These are phyloP conservation scores for Podarcis raffonei DNA, from an alignment of 2,113 vertebrate species.

Conservation along the genomic window DNA sequence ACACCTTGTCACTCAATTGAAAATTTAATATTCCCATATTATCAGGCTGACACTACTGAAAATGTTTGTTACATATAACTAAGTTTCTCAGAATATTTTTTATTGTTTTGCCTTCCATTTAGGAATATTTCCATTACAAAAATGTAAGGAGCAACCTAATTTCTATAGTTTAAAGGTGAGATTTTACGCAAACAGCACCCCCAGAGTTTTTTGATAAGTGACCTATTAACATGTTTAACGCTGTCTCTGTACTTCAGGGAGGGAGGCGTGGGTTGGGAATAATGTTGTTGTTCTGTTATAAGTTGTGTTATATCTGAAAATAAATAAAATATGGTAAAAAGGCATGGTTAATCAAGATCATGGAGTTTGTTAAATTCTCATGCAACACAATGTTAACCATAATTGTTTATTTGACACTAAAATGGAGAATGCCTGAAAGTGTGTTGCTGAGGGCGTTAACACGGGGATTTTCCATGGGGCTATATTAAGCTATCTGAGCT, in stretches of 20 bases:
- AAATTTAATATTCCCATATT: constrained; percentile 13
- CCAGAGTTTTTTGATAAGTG: too few relatives aligned
- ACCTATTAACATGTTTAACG: neutral
- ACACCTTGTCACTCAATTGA: constrained; percentile 11
- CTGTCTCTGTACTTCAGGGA: too few relatives aligned
- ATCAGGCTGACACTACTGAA: constrained; percentile 1
- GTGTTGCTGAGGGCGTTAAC: too few relatives aligned
- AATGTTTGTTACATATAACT: neutral
- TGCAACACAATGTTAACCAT: neutral
- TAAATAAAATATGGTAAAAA: too few relatives aligned
- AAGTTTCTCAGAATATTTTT: neutral
- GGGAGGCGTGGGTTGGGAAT: too few relatives aligned
- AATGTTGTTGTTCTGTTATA: too few relatives aligned
- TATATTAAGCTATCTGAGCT: too few relatives aligned
- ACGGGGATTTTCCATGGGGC: too few relatives aligned
- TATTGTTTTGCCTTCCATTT: constrained; percentile 1
- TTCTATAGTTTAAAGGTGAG: neutral
- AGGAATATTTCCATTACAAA: neutral
- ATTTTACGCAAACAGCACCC: neutral
- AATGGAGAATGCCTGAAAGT: too few relatives aligned
- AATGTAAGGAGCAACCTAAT: neutral
- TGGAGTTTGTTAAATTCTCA: neutral
- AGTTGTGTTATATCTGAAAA: too few relatives aligned
- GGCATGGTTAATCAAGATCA: neutral
- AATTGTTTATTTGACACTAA: too few relatives aligned